Evolutionary conservation across 2,113 vertebrate species (phyloP), one percentile per base, ranked within the genome.

Genomic region (Larimichthys polyactis): DNA sequence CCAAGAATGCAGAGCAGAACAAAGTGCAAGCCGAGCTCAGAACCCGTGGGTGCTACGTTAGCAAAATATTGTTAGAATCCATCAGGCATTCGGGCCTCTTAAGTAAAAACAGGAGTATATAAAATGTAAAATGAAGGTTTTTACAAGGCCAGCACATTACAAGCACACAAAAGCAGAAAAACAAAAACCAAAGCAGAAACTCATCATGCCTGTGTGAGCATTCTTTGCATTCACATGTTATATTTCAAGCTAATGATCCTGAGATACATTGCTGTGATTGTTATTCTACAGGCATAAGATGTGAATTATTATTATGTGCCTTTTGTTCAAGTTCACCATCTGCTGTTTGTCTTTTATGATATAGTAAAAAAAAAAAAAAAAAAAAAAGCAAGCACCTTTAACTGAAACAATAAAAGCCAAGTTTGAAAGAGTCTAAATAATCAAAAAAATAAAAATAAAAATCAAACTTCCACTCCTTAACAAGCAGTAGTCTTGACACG

Each of bases 21-120:
- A 78, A 81, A 87, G 76, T 74, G 75, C 82, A 79, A 62, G 86
- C 9, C 6, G 52, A 73, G 82, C 68, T 65, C 51, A 60, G 81
- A 86, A 77, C 60, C 51, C 15, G n/a, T 40, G 81, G 84, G 88
- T 78, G 84, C 89, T 78, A 79, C 52, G 86, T 92, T 88, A 89
- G 91, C 78, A 71, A 89, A 85, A 89, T 48, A 82, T 59, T 86
- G 87, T 94, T 87, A 92, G 88, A 85, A 62, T 90, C 83, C 85
- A 91, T 92, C 87, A 92, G 91, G 90, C 91, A 81, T 87, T 89
- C 70, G 87, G 87, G 82, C 74, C 79, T 71, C 67, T 75, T 86
- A 90, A 94, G 88, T 91, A 75, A 90, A 93, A 91, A 88, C 90
- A 90, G 89, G 83, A 86, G 92, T 88, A 82, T 80, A 90, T 82